A percentile compares a stretch with the other conserved stretches of the same genome.
Conservation (phyloP, 2,888 invertebrate genomes). For the Spisula solida region DNA sequence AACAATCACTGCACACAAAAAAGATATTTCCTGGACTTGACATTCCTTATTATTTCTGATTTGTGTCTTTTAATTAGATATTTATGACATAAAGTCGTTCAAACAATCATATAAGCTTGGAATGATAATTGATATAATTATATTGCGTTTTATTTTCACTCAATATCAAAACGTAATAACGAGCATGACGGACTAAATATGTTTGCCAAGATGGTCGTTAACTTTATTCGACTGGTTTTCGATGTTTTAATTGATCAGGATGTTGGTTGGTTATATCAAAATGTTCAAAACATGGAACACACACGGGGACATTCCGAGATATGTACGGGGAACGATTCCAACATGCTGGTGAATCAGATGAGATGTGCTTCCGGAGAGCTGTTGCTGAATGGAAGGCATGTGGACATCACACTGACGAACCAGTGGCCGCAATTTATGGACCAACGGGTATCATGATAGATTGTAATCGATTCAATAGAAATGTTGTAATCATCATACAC, state of each 20-base stretch:
- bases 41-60: too few relatives aligned
- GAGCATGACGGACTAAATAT: too few relatives aligned
- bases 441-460: constrained; percentile 69
- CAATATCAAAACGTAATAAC: too few relatives aligned
- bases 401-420: constrained; percentile 58
- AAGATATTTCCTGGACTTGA: too few relatives aligned
- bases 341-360: constrained; percentile 65
- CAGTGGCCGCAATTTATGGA: constrained; percentile 72
- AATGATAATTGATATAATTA: too few relatives aligned
- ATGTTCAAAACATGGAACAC: constrained; percentile 64
- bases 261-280: constrained; percentile 72
- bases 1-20: too few relatives aligned
- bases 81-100: too few relatives aligned
- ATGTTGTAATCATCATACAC: too few relatives aligned
- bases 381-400: constrained; percentile 69
- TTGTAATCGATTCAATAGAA: not conserved
- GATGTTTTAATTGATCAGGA: constrained; percentile 48
- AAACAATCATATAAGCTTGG: too few relatives aligned
- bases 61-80: too few relatives aligned
- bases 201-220: not conserved
- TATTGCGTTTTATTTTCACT: too few relatives aligned
- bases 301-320: constrained; percentile 68
- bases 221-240: not conserved
- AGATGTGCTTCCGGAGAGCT: constrained; percentile 72
- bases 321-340: constrained; percentile 64